Conservation (phyloP, 2,888 invertebrate species). For the Tachina lurida region DNA sequence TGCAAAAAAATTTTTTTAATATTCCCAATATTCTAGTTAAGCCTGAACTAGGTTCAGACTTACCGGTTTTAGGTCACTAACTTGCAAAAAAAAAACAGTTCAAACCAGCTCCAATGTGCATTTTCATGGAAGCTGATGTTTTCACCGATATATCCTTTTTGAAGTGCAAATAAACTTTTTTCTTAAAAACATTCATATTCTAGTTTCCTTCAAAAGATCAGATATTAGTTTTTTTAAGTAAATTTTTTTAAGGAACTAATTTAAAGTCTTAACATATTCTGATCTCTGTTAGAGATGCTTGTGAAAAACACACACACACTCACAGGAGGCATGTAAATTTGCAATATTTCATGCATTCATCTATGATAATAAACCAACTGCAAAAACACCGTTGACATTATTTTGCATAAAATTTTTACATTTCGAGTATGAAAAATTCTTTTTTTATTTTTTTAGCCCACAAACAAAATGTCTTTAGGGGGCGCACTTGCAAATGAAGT, state of each 20-base stretch:
- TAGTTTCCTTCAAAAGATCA: too few species aligned
- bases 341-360: conserved; percentile 46
- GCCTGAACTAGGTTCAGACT: too few species aligned
- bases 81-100: too few species aligned
- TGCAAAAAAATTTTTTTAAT: too few species aligned
- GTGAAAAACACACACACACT: neutral
- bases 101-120: too few species aligned
- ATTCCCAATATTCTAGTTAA: too few species aligned
- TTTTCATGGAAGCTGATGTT: too few species aligned
- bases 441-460: neutral
- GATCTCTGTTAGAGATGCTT: conserved; percentile 2
- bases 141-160: too few species aligned
- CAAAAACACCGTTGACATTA: conserved; percentile 51
- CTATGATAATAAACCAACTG: conserved; percentile 52
- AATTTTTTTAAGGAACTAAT: neutral
- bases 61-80: too few species aligned
- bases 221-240: too few species aligned
- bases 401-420: conserved; percentile 51
- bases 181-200: too few species aligned
- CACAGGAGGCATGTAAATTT: conserved; percentile 8
- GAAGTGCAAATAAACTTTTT: too few species aligned
- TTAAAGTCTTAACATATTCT: neutral
- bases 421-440: conserved; percentile 27
- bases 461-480: conserved; percentile 16
- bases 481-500: conserved; percentile 22